A percentile compares a stretch with the other conserved stretches of the same genome.
phyloP scores from a whole-genome alignment of 2,888 invertebrate genomes.

The Drosophila kanekoi region DNA sequence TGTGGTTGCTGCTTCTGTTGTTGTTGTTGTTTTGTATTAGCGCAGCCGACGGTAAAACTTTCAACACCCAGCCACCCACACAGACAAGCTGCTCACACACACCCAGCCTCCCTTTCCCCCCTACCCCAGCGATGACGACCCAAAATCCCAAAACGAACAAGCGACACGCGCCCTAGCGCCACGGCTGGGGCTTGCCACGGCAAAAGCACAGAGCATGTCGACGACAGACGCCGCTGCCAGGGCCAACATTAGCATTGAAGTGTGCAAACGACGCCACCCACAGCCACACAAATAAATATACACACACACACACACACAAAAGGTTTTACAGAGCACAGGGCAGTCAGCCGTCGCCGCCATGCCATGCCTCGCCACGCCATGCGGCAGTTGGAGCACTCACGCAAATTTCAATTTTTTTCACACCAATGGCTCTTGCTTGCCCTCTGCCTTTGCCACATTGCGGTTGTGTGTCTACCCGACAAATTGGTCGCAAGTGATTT shows the following conservation, averaged over 20 bases:
- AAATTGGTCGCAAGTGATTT: slow-evolving; percentile 44
- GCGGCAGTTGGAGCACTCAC: slow-evolving; percentile 78
- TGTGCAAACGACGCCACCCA: slow-evolving; percentile 78
- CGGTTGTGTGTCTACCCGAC: slow-evolving; percentile 61
- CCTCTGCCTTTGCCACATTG: slow-evolving; percentile 77
- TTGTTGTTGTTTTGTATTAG: slow-evolving; percentile 44
- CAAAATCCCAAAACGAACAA: slow-evolving; percentile 75
- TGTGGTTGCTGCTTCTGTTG: slow-evolving; percentile 21
- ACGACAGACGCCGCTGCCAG: slow-evolving; percentile 78
- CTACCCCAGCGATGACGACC: slow-evolving; percentile 43
- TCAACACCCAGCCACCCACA: slow-evolving; percentile 44
- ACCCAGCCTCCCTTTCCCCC: slow-evolving; percentile 6
- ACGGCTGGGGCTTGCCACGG: slow-evolving; percentile 36
- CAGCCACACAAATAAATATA: slow-evolving; percentile 49
- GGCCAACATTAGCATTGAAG: slow-evolving; percentile 82
- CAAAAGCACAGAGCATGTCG: slow-evolving; percentile 68
- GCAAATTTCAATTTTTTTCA: slow-evolving; percentile 83
- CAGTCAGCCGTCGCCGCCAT: slow-evolving; percentile 59
- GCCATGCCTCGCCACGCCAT: slow-evolving; percentile 58
- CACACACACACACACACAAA: slow-evolving; percentile 16
- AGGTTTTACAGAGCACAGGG: slow-evolving; percentile 39
- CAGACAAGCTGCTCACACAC: slow-evolving; percentile 41
- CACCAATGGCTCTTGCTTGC: slow-evolving; percentile 82
- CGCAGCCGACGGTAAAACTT: slow-evolving; percentile 51
- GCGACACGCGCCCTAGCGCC: slow-evolving; percentile 73